Base-by-base conservation (phyloP, 2,797 vertebrate species). In the Esox masquinongy region DNA sequence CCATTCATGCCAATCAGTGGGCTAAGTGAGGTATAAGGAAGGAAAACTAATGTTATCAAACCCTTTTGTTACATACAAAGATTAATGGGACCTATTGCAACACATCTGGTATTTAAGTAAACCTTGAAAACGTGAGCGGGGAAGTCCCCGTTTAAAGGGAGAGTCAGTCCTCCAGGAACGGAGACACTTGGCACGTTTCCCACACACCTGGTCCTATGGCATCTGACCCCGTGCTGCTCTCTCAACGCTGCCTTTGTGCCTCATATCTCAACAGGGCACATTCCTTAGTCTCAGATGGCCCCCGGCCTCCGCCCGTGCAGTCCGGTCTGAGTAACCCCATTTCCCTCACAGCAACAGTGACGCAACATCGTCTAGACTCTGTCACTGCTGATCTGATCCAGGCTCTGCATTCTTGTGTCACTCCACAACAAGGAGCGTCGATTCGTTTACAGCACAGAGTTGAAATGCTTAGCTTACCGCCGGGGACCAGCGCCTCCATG, bases 231-330 rank as follows among this genome's bases (percentile, higher is more conserved):
- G 72, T 49, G 74, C 80, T 72, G 78, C 78, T 82, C 80, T 83
- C 75, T 91, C 82, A 93, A 90, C 80, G 83, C 80, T 4, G 70
- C 81, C 91, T 92, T 92, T 92, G 92, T 93, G 81, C 83, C 80
- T 74, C 26, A 74, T 73, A 85, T 77, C 79, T 86, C 59, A 26
- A 68, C 77, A 43, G 11, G 79, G 68, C 79, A 63, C 91, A 87
- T 92, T 94, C 91, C 92, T 92, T 82, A 79, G 81, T 79, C 72
- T 70, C 56, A 71, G 1, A 63, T 51, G 76, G 71, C 79, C 64
- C 70, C 5, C 19, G 0, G 67, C 73, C 67, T 43, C 77, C 43
- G 43, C 1, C 43, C 11, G 74, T 77, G 1, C 19, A 24, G 49
- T 61, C 50, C 1, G 29, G 24, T 11, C 59, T 22, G 59, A 22